These are phyloP conservation scores for Phalera bucephala DNA, from an alignment of 2,888 invertebrate species.

Conservation along the genomic window DNA sequence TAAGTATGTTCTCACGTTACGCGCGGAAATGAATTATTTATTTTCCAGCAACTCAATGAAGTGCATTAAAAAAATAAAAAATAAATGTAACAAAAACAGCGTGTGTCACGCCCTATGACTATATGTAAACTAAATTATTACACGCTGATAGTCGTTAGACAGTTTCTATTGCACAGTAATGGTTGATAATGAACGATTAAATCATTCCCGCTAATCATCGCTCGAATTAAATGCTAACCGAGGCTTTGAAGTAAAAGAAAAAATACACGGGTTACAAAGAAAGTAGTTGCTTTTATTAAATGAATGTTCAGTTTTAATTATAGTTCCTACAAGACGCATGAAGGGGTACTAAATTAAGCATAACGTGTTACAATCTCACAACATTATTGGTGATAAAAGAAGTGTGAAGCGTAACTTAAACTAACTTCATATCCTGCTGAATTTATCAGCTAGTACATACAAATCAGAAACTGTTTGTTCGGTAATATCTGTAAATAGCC, in stretches of 20 bases:
- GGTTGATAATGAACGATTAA: slow-evolving; percentile 31
- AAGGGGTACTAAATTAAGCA: slow-evolving; percentile 17
- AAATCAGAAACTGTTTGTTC: background rate
- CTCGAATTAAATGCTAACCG: slow-evolving; percentile 24
- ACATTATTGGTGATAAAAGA: too few relatives aligned
- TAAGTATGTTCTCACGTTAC: slow-evolving; percentile 64
- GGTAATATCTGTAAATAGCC: background rate
- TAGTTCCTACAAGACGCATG: slow-evolving; percentile 16
- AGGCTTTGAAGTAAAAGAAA: slow-evolving; percentile 14
- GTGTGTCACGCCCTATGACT: slow-evolving; percentile 50
- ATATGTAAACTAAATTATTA: slow-evolving; percentile 44
- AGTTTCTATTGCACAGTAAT: slow-evolving; percentile 33
- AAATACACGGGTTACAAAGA: slow-evolving; percentile 13
- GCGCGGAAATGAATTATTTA: slow-evolving; percentile 67
- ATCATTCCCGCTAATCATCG: slow-evolving; percentile 25
- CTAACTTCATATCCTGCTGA: too few relatives aligned
- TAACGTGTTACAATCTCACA: too few relatives aligned
- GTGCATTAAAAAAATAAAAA: slow-evolving; percentile 48
- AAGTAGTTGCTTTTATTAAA: slow-evolving; percentile 21
- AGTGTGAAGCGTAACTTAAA: too few relatives aligned
- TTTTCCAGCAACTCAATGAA: slow-evolving; percentile 53
- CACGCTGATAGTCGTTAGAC: slow-evolving; percentile 28
- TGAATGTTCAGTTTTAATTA: slow-evolving; percentile 21
- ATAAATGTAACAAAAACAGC: slow-evolving; percentile 41
- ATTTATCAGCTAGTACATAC: too few relatives aligned